Evolutionary conservation across 2,888 invertebrate genomes (phyloP), one percentile per base, ranked within the genome.

Genomic region (Punctoribates punctum): DNA sequence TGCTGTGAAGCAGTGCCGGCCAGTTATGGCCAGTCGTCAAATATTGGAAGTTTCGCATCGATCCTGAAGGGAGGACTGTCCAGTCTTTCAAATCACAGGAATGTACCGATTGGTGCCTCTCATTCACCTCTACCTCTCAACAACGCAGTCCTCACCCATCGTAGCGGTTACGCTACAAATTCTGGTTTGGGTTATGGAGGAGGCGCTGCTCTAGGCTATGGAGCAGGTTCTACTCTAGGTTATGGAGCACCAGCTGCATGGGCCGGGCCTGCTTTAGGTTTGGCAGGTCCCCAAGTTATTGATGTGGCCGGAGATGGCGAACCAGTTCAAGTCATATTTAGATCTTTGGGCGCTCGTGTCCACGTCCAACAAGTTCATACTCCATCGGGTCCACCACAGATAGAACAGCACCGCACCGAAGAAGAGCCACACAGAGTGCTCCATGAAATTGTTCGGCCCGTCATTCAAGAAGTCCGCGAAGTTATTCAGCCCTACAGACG

Each of bases 361-460:
- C n/a, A 17, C 25, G 34, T 65, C 65, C 65, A 65, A 65, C 65
- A 65, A n/a, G 13, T 65, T 8, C 65, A 65, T n/a, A 34, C 65
- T 5, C 65, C 65, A 8, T 3, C 20, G 8, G 11, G 34, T 65
- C 11, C 15, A 1, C 23, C 23, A 25, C 23, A 57, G 6, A 13
- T 23, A 3, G 57, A 57, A 25, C 1, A 20, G 5, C 20, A 20
- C 23, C 57, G 57, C 9, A 15, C 57, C 6, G 57, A 57, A 23
- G 57, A 57, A 2, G 70, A 70, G n/a, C 70, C 70, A 3, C 42
- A 70, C 25, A 34, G 13, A 17, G 42, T 70, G 1, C 3, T 70
- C 38, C 70, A 70, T 5, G 46, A 70, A 46, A 25, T 70, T 8
- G n/a, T 23, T 20, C 38, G 46, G 17, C 70, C 70, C 11, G 34